phyloP scores from a whole-genome alignment of 64 coral and sea anemone genomes.

The Montipora capricornis region DNA sequence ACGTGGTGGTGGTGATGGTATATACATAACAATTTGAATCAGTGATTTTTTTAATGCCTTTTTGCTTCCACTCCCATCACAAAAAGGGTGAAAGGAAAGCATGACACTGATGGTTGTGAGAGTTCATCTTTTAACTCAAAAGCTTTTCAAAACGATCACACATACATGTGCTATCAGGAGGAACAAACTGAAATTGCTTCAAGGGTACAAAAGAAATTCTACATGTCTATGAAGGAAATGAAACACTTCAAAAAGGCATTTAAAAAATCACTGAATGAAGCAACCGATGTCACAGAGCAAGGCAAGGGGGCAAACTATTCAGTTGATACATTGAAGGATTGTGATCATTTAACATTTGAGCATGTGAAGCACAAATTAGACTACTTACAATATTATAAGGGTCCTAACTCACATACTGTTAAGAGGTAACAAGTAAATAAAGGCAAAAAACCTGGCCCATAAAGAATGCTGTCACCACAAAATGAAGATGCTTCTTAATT shows the following conservation, averaged over 20 bases:
- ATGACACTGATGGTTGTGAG: too few species aligned
- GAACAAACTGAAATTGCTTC: background rate
- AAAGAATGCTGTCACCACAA: slow-evolving; percentile 41
- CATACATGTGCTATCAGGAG: background rate
- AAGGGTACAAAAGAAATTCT: background rate
- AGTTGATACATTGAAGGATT: background rate
- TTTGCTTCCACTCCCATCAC: too few species aligned
- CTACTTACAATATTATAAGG: slow-evolving; percentile 34
- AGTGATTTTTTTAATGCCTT: too few species aligned
- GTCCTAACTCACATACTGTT: slow-evolving; percentile 9
- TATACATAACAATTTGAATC: too few species aligned
- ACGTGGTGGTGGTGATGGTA: too few species aligned
- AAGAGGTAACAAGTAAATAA: slow-evolving; percentile 36
- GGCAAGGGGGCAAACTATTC: background rate
- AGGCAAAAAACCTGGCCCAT: slow-evolving; percentile 32
- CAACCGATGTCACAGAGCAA: background rate
- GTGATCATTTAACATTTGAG: slow-evolving; percentile 23
- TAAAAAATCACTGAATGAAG: background rate
- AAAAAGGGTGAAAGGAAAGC: too few species aligned
- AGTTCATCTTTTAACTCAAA: background rate
- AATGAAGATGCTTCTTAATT: slow-evolving; percentile 46
- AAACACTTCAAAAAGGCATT: background rate
- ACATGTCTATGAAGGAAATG: background rate
- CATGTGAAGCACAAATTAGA: slow-evolving; percentile 16
- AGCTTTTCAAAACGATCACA: background rate